These are phyloP conservation scores for Drosophila neocordata DNA, from an alignment of 1,140 invertebrate species.

Conservation along the genomic window DNA sequence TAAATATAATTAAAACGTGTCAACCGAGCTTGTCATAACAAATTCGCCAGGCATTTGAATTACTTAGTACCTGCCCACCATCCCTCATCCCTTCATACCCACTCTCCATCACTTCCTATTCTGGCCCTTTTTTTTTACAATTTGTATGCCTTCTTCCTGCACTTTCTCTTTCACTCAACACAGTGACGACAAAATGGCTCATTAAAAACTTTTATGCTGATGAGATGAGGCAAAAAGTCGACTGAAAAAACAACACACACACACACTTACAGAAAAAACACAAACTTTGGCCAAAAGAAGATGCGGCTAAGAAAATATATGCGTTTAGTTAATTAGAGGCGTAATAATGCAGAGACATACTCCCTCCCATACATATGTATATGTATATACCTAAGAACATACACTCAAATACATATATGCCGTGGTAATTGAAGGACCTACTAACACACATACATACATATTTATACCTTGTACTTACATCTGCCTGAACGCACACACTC, in stretches of 20 bases:
- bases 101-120: not conserved
- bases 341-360: conserved; percentile 59
- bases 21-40: conserved; percentile 79
- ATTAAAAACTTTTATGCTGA: conserved; percentile 81
- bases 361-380: conserved; percentile 16
- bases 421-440: conserved; percentile 20
- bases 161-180: not conserved
- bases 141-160: not conserved
- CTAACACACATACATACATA: conserved; percentile 2
- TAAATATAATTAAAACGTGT: conserved; percentile 81
- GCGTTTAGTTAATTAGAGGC: conserved; percentile 68
- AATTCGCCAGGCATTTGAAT: conserved; percentile 62
- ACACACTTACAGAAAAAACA: conserved; percentile 2
- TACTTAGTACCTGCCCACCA: not conserved
- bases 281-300: conserved; percentile 12
- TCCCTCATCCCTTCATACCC: not conserved
- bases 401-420: conserved; percentile 14
- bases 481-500: not conserved
- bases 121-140: not conserved
- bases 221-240: conserved; percentile 54
- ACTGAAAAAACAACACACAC: conserved; percentile 50
- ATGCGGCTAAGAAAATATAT: conserved; percentile 57
- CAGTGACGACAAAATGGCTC: conserved; percentile 68
- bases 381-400: not conserved
- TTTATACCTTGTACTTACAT: conserved; percentile 9